Conservation (phyloP, 2,797 vertebrate species). For the Semaprochilodus insignis region DNA sequence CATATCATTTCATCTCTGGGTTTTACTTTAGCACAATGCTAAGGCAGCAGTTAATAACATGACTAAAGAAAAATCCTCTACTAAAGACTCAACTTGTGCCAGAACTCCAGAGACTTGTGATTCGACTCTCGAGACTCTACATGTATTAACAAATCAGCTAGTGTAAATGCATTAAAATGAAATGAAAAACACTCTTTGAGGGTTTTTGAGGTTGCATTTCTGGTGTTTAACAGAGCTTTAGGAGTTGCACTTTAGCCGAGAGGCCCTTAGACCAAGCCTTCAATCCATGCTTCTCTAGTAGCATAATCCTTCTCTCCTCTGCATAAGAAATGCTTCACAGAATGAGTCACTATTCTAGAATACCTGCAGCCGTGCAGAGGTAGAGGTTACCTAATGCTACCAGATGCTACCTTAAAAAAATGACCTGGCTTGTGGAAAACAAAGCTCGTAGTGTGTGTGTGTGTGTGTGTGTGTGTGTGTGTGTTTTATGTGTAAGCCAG, state of each 20-base stretch:
- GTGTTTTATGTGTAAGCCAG: slow-evolving; percentile 1
- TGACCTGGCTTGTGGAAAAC: neutral
- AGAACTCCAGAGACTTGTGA: too few relatives aligned
- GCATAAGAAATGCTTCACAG: neutral
- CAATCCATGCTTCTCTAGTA: neutral
- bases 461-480: slow-evolving; percentile 14
- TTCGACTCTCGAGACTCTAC: too few relatives aligned
- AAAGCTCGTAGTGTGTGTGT: too few relatives aligned
- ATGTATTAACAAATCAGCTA: too few relatives aligned
- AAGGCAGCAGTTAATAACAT: too few relatives aligned
- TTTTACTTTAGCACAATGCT: too few relatives aligned
- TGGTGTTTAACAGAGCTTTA: neutral
- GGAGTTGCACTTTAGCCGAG: neutral
- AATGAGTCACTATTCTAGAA: slow-evolving; percentile 22
- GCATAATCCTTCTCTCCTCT: neutral
- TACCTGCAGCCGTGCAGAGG: neutral
- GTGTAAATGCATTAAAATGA: neutral
- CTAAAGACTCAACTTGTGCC: too few relatives aligned
- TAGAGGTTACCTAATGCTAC: neutral
- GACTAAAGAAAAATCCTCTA: too few relatives aligned
- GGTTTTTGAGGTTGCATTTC: neutral
- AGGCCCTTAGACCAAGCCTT: neutral
- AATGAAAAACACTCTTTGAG: neutral
- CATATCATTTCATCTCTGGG: too few relatives aligned
- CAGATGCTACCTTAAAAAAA: slow-evolving; percentile 25